A percentile compares a stretch with the other conserved stretches of the same genome.
phyloP scores from a whole-genome alignment of 1,140 invertebrate species.

The Procambarus clarkii region DNA sequence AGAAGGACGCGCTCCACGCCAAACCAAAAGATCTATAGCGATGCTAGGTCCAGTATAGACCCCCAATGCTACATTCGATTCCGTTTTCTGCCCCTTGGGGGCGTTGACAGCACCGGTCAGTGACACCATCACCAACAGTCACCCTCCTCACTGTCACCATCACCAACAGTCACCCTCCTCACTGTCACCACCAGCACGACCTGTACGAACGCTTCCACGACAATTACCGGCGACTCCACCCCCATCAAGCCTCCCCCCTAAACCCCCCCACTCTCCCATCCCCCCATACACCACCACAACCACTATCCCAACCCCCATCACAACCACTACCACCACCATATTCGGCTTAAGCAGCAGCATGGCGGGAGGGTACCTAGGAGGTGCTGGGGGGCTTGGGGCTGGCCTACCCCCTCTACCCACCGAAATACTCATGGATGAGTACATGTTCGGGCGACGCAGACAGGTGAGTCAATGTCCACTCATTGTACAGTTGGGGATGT shows the following conservation, averaged over 20 bases:
- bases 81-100: too few species aligned
- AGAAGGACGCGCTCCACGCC: too few species aligned
- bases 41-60: too few species aligned
- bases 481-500: not conserved
- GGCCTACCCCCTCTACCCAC: conserved; percentile 89
- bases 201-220: not conserved
- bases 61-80: too few species aligned
- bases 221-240: not conserved
- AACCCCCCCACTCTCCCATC: not conserved
- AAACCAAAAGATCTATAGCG: too few species aligned
- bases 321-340: conserved; percentile 21
- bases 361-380: conserved; percentile 71
- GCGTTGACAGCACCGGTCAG: too few species aligned
- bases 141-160: too few species aligned
- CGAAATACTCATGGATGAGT: conserved; percentile 87
- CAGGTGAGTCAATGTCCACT: conserved; percentile 79
- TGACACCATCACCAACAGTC: too few species aligned
- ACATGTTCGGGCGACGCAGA: conserved; percentile 91
- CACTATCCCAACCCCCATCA: not conserved
- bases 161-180: too few species aligned
- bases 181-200: too few species aligned
- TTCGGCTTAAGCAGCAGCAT: conserved; percentile 30
- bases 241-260: not conserved
- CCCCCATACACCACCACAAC: not conserved
- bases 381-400: conserved; percentile 78